These are phyloP conservation scores for Eupithecia abbreviata DNA, from an alignment of 2,888 invertebrate genomes.

Conservation along the genomic window DNA sequence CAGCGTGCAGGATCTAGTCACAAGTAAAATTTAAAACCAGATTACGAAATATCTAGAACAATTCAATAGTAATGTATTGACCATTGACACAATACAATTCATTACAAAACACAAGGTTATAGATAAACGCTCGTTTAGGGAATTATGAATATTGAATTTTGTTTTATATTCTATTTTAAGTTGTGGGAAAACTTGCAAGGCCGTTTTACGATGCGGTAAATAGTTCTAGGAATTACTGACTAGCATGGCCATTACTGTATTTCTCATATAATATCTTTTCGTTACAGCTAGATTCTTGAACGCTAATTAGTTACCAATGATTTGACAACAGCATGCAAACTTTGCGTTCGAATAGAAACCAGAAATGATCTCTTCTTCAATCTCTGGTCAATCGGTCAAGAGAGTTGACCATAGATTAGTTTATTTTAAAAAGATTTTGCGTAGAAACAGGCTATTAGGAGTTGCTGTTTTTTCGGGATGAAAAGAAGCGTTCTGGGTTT, in stretches of 20 bases:
- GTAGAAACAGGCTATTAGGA: background rate
- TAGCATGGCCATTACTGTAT: background rate
- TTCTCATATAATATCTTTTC: background rate
- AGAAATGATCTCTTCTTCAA: background rate
- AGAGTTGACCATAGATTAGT: background rate
- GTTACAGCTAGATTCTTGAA: background rate
- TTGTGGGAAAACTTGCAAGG: constrained; percentile 5
- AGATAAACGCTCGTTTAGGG: constrained; percentile 23
- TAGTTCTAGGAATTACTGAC: background rate
- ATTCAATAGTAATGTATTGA: constrained; percentile 14
- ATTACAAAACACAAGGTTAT: constrained; percentile 16
- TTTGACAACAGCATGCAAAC: background rate
- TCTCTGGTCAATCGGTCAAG: background rate
- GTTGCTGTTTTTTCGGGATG: background rate
- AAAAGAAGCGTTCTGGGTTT: background rate
- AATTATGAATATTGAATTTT: constrained; percentile 27
- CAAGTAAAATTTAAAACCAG: constrained; percentile 33
- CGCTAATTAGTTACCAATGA: background rate
- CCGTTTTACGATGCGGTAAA: constrained; percentile 2
- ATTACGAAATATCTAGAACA: constrained; percentile 36
- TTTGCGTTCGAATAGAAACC: background rate
- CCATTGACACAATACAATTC: constrained; percentile 33
- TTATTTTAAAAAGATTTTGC: background rate
- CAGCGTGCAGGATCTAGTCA: background rate
- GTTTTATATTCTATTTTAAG: constrained; percentile 4